Conservation (phyloP, 2,888 invertebrate species). For the Tenthredo notha region DNA sequence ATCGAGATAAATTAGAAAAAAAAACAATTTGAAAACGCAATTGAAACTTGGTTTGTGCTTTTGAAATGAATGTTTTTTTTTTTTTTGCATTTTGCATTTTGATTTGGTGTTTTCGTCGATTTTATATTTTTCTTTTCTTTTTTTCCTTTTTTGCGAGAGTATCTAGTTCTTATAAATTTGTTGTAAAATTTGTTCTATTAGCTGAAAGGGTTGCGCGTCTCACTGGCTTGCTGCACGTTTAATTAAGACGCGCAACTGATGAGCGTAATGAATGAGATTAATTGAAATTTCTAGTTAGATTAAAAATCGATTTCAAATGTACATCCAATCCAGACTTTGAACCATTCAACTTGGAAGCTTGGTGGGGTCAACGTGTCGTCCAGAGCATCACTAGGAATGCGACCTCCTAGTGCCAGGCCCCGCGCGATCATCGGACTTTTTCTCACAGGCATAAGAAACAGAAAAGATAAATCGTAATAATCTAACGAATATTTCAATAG, state of each 20-base stretch:
- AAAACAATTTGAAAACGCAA: background rate
- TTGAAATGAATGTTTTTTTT: background rate
- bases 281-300: background rate
- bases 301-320: slow-evolving; percentile 24
- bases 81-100: background rate
- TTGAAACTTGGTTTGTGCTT: background rate
- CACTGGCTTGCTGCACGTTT: slow-evolving; percentile 23
- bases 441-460: slow-evolving; percentile 75
- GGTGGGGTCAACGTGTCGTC: slow-evolving; percentile 87
- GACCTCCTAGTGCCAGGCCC: slow-evolving; percentile 76
- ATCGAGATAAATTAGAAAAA: background rate
- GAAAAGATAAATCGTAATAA: slow-evolving; percentile 68
- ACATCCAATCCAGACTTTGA: slow-evolving; percentile 83
- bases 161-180: background rate
- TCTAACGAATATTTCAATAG: slow-evolving; percentile 54
- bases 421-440: slow-evolving; percentile 71
- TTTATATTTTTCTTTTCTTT: background rate
- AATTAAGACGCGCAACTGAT: background rate
- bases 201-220: background rate
- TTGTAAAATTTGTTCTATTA: background rate
- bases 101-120: background rate
- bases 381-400: slow-evolving; percentile 82
- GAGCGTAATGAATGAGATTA: too few species aligned
- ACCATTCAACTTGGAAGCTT: slow-evolving; percentile 89
- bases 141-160: background rate